Conservation (phyloP, 2,797 vertebrate genomes). For the Sebastes minor region DNA sequence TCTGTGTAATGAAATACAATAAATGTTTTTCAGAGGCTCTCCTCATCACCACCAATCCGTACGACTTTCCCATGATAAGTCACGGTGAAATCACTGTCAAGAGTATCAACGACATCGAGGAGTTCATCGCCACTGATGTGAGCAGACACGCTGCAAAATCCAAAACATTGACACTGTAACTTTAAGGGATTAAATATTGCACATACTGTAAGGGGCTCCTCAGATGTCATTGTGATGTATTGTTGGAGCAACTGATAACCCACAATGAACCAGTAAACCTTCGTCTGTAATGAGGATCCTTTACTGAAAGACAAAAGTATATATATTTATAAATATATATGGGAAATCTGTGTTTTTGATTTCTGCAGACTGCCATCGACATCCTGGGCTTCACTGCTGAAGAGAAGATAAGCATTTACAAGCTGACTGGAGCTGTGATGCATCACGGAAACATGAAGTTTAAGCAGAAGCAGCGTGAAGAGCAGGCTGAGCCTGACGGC, state of each 20-base stretch:
- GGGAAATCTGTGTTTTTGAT: neutral
- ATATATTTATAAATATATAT: neutral
- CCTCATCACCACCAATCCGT: constrained; percentile 87
- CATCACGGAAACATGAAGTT: constrained; percentile 92
- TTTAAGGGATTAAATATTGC: neutral
- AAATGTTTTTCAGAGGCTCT: constrained; percentile 84
- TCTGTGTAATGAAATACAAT: neutral
- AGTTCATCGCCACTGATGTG: constrained; percentile 90
- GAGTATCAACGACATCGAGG: constrained; percentile 88
- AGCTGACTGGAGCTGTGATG: constrained; percentile 87
- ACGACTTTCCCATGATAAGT: constrained; percentile 85
- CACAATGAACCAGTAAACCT: neutral
- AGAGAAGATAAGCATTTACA: constrained; percentile 87
- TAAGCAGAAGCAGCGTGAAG: constrained; percentile 91
- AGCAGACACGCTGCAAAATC: constrained; percentile 51
- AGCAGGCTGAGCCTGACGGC: constrained; percentile 89
- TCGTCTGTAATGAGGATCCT: neutral
- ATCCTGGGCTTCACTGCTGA: constrained; percentile 87
- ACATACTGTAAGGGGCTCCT: neutral
- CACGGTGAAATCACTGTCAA: constrained; percentile 89
- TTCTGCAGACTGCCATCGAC: constrained; percentile 85
- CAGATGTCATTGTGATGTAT: neutral
- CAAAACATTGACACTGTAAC: neutral
- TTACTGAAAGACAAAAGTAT: neutral
- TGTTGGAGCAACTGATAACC: neutral